Base-by-base conservation (phyloP, 2,888 invertebrate species). In the Dorcus hopei region DNA sequence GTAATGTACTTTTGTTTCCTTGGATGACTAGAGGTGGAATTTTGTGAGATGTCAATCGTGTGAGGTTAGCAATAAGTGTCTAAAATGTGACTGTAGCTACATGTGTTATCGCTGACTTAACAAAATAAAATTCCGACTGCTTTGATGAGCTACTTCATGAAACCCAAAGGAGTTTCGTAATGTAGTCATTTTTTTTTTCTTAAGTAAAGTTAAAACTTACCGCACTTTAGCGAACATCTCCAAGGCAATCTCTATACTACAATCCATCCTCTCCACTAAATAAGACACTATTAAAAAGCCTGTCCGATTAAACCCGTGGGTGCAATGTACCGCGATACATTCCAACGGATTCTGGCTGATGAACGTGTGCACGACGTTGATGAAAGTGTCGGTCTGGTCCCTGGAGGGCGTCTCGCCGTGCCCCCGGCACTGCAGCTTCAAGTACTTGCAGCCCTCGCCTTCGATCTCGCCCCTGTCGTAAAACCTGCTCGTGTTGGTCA, bases 291-390 rank as follows among this genome's bases (percentile, higher is more conserved):
- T 90, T 5, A 99, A 82, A 74, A 98, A 99, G 0, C 99, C 99
- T 6, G 97, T 97, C 67, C 99, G 83, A 77, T 99, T 99, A 78
- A 98, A 99, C 0, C 99, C 99, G 78, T 99, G 99, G 0, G 99
- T 97, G 73, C 97, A 97, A 76, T 97, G 97, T 6, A 97, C 89
- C 6, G 88, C 92, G 65, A 93, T 87, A 49, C 84, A 77, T 70
- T 93, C 88, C 58, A 91, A 76, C 0, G 97, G 96, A 71, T 92
- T 84, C 63, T 91, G 86, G 16, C 83, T 80, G 38, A 93, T 88
- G 72, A 94, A 97, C 62, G 85, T 84, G 54, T 86, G 85, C 57
- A 95, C 94, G 47, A 93, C 76, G 62, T 87, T 80, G 59, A 97
- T 88, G 74, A 99, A 99, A n/a, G 85, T 78, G 75, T 76, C 81